Conservation (phyloP, 2,113 vertebrate species). For the Rhinolophus sinicus region DNA sequence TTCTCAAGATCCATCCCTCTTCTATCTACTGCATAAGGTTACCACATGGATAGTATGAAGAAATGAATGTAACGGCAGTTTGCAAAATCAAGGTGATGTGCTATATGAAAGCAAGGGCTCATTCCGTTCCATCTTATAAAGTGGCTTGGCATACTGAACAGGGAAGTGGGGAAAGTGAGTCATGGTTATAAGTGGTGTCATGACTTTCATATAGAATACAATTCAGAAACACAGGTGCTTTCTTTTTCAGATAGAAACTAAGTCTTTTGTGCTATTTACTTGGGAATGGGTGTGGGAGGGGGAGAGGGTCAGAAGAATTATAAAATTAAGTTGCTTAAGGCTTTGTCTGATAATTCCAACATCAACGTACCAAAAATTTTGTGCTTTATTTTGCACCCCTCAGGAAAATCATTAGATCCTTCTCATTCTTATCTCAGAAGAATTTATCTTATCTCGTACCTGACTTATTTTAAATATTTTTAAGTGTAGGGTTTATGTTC, state of each 20-base stretch:
- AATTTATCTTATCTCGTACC: neutral
- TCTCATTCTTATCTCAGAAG: neutral
- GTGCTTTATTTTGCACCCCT: neutral
- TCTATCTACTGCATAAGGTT: neutral
- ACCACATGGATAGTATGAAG: neutral
- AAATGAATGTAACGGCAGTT: neutral
- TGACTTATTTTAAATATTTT: constrained; percentile 21
- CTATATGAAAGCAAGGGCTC: neutral
- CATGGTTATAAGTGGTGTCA: neutral
- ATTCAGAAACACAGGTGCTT: neutral
- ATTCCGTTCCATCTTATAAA: neutral
- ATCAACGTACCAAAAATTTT: neutral
- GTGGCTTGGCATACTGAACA: accelerated
- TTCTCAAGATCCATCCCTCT: neutral
- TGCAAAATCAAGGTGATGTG: neutral
- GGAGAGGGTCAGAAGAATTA: neutral
- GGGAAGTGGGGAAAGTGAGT: neutral
- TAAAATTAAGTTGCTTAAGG: neutral
- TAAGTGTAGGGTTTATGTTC: neutral
- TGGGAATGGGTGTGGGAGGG: neutral
- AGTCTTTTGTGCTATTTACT: neutral
- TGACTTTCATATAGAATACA: neutral
- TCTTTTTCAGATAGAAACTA: neutral
- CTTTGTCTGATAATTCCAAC: neutral
- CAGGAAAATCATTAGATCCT: neutral